These are phyloP conservation scores for Lasiommata megera DNA, from an alignment of 2,888 invertebrate species.

Conservation along the genomic window DNA sequence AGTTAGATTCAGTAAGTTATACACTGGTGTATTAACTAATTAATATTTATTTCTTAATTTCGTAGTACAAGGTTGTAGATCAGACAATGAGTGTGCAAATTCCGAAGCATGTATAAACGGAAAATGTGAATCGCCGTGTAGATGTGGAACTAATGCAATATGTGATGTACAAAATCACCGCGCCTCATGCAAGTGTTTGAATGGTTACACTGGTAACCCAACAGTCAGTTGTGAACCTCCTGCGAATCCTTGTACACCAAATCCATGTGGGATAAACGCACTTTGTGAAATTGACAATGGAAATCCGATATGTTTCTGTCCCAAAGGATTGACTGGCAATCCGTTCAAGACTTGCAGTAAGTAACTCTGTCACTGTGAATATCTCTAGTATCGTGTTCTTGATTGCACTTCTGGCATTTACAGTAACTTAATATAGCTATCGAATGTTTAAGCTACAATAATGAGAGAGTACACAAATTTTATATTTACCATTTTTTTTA, in stretches of 20 bases:
- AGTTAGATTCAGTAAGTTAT: too few species aligned
- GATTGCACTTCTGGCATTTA: too few species aligned
- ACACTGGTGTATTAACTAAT: too few species aligned
- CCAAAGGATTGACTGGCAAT: slow-evolving; percentile 94
- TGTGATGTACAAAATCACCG: slow-evolving; percentile 91
- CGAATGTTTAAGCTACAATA: too few species aligned
- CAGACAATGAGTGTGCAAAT: slow-evolving; percentile 86
- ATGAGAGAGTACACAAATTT: too few species aligned
- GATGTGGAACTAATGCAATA: slow-evolving; percentile 89
- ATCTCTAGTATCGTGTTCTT: not conserved
- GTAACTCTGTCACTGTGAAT: slow-evolving; percentile 55
- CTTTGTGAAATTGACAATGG: slow-evolving; percentile 92
- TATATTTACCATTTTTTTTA: slow-evolving; percentile 59
- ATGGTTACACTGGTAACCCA: slow-evolving; percentile 91
- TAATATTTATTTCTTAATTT: not conserved
- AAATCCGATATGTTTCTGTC: slow-evolving; percentile 93
- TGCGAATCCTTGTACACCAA: slow-evolving; percentile 89
- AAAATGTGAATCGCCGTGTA: slow-evolving; percentile 88
- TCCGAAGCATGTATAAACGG: slow-evolving; percentile 90
- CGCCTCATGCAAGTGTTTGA: slow-evolving; percentile 90
- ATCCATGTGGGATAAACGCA: slow-evolving; percentile 93
- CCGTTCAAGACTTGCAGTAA: slow-evolving; percentile 95
- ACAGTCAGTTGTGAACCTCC: slow-evolving; percentile 86
- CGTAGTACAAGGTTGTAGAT: slow-evolving; percentile 85
- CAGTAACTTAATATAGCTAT: too few species aligned